A percentile compares a stretch with the other conserved stretches of the same genome.
Conservation (phyloP, 2,113 vertebrate species). For the Pungitius pungitius region DNA sequence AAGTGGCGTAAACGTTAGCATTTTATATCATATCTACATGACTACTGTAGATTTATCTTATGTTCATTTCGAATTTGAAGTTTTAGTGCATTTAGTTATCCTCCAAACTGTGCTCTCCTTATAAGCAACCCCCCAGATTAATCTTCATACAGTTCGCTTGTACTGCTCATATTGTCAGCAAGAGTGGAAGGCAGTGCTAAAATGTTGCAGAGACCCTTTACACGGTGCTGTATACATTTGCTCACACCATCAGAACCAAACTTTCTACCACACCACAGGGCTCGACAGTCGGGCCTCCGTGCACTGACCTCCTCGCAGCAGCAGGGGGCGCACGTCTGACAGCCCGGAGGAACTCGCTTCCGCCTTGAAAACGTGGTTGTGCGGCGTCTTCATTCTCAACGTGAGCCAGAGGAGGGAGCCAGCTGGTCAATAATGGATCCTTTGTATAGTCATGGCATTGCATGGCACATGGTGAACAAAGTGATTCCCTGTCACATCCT, state of each 20-base stretch:
- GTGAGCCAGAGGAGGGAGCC: conserved; percentile 74
- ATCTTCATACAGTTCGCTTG: neutral
- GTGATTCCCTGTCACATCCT: conserved; percentile 59
- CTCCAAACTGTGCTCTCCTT: neutral
- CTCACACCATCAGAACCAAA: neutral
- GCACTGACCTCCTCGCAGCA: conserved; percentile 36
- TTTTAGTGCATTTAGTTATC: neutral
- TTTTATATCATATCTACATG: neutral
- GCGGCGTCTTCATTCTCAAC: conserved; percentile 56
- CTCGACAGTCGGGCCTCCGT: neutral
- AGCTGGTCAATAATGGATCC: conserved; percentile 58
- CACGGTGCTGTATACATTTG: neutral
- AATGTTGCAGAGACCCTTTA: neutral
- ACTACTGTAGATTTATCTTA: neutral
- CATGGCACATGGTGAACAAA: conserved; percentile 71
- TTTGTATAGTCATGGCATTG: conserved; percentile 63
- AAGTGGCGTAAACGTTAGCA: neutral
- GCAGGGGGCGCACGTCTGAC: conserved; percentile 50
- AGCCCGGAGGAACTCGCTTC: conserved; percentile 19
- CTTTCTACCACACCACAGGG: neutral
- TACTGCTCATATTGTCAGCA: neutral
- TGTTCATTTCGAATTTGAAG: neutral
- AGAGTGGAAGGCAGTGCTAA: neutral
- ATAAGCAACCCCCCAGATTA: neutral
- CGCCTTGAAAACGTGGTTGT: conserved; percentile 57